These are phyloP conservation scores for Druceiella hillmani DNA, from an alignment of 2,888 invertebrate genomes.

Conservation along the genomic window DNA sequence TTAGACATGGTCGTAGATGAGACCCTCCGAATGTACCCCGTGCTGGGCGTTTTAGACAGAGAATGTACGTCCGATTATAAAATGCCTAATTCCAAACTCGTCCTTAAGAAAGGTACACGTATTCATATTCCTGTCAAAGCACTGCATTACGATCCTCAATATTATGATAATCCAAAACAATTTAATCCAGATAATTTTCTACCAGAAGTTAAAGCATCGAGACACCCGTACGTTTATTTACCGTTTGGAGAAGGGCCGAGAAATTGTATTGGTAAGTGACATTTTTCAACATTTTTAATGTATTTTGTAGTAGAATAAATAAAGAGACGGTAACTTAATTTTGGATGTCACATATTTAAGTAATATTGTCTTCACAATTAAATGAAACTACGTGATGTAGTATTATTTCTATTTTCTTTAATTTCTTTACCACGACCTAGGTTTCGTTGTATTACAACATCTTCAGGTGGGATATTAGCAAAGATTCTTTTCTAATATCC, in stretches of 20 bases:
- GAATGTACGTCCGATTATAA: neutral
- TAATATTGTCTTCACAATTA: too few species aligned
- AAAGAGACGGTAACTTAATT: too few species aligned
- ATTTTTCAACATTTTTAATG: neutral
- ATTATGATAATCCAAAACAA: neutral
- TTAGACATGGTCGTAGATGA: neutral
- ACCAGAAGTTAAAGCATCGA: neutral
- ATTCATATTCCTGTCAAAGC: slow-evolving; percentile 1
- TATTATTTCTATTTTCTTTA: too few species aligned
- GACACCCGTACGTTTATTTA: neutral
- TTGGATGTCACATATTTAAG: too few species aligned
- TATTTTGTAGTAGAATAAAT: too few species aligned
- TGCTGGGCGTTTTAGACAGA: neutral
- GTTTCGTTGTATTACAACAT: too few species aligned
- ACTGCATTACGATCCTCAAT: slow-evolving; percentile 3
- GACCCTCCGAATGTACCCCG: neutral
- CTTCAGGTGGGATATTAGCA: too few species aligned
- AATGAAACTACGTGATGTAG: too few species aligned
- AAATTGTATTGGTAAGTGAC: neutral
- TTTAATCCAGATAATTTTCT: neutral
- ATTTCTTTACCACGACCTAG: too few species aligned
- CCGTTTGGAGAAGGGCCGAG: neutral
- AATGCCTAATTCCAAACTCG: neutral
- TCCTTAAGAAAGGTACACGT: neutral
- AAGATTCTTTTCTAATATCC: too few species aligned